Evolutionary conservation across 2,888 invertebrate genomes (phyloP).

Genomic region (Neuroscelio doddi): DNA sequence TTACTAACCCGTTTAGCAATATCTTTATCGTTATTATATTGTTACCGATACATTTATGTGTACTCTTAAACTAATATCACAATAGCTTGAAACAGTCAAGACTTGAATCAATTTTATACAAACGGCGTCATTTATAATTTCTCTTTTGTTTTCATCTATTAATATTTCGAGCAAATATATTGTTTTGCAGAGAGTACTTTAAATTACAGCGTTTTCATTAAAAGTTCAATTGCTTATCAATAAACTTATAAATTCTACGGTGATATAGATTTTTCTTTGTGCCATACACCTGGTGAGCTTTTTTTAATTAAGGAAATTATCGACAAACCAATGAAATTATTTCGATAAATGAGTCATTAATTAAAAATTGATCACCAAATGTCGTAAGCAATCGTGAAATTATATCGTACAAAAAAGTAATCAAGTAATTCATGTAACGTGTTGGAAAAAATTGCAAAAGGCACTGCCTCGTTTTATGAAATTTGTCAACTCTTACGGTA

Average conservation of each 20-base stretch:
- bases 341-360: too few species aligned
- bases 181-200: too few species aligned
- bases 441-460: conserved; percentile 28
- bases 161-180: too few species aligned
- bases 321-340: too few species aligned
- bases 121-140: conserved; percentile 3
- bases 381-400: conserved; percentile 1
- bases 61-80: conserved; percentile 68
- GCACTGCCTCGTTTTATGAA: conserved; percentile 51
- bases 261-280: too few species aligned
- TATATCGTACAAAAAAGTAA: not conserved
- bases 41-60: conserved; percentile 1
- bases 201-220: too few species aligned
- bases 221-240: too few species aligned
- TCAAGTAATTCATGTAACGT: too few species aligned
- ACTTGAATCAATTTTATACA: conserved; percentile 61
- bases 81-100: conserved; percentile 68
- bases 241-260: too few species aligned
- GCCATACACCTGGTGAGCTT: too few species aligned
- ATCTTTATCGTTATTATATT: conserved; percentile 23
- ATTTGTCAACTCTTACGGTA: conserved; percentile 22
- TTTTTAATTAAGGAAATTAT: too few species aligned
- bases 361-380: conserved; percentile 9
- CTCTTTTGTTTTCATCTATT: conserved; percentile 19
- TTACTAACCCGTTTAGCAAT: conserved; percentile 45